Base-by-base conservation (phyloP, 2,113 vertebrate genomes). In the Pollimyrus isidori region DNA sequence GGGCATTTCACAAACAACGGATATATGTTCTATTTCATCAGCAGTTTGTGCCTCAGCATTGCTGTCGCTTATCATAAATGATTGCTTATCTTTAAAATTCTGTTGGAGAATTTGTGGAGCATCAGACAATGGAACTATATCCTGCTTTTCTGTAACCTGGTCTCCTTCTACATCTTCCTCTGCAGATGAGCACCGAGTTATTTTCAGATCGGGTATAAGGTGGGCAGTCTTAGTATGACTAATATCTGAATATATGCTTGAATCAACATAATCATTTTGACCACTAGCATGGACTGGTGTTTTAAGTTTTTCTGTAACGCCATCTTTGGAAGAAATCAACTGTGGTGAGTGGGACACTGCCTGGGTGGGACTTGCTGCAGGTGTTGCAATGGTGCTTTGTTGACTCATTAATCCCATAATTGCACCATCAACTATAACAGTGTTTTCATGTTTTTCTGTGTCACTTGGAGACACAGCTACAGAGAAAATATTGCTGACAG, bases 131-230 rank as follows among this genome's bases (percentile, higher is more conserved):
- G 94, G 76, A 83, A 39, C 86, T 65, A 89, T 90, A 11, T 96
- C 96, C 90, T 96, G 95, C 42, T 98, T 97, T 89, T 97, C 96
- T 93, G 96, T 96, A 94, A 94, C 95, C 97, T 94, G 97, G 93
- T 93, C 96, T 93, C 98, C 96, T 89, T 97, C 97, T 87, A 93
- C 94, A 92, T 96, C 98, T 83, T 97, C 96, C 93, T 99, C 98
- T 90, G 96, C 92, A 92, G 98, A 98, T 92, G 99, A 99, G 93
- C 99, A 99, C 86, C 98, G 98, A 19, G 98, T 99, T 94, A 99
- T 99, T 94, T 97, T 99, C 90, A 99, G 97, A 93, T 99, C 98
- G 91, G 98, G 98, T 94, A 99, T 99, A 80, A 98, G 97, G 88
- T 97, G 97, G 46, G 97, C 94, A 90, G 96, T 76, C 86, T 96